These are phyloP conservation scores for Aleiodes alternator DNA, from an alignment of 2,888 invertebrate genomes.

Conservation along the genomic window DNA sequence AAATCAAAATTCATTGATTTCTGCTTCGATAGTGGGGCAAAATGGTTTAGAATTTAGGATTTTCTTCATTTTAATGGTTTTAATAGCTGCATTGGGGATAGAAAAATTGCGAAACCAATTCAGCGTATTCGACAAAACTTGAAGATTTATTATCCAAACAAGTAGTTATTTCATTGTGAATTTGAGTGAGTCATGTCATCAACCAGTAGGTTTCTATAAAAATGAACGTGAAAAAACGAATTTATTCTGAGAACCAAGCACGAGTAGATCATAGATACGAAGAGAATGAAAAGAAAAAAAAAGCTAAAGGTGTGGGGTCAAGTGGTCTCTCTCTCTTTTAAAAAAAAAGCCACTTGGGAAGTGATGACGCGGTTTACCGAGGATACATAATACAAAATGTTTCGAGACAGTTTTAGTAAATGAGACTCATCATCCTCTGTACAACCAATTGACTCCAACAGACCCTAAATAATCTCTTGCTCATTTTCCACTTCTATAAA, in stretches of 20 bases:
- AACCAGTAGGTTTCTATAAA: background rate
- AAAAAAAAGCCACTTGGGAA: constrained; percentile 60
- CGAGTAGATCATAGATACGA: constrained; percentile 33
- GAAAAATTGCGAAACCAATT: background rate
- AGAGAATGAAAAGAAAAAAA: constrained; percentile 14
- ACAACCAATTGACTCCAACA: background rate
- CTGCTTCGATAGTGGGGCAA: too few species aligned
- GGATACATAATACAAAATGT: constrained; percentile 40
- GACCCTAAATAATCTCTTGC: background rate
- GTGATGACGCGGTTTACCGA: constrained; percentile 56
- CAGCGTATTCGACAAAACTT: constrained; percentile 8
- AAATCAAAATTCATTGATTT: too few species aligned
- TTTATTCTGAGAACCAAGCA: constrained; percentile 13
- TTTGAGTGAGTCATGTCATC: background rate
- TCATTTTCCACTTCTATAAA: too few species aligned
- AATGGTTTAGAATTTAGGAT: too few species aligned
- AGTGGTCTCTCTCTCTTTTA: constrained; percentile 49
- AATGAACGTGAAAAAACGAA: background rate
- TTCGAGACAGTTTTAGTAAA: constrained; percentile 46
- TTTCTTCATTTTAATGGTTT: too few species aligned
- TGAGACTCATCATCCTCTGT: constrained; percentile 31
- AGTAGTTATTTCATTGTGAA: constrained; percentile 1
- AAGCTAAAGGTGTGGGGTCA: constrained; percentile 54
- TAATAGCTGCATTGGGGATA: too few species aligned
- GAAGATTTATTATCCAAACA: background rate